Evolutionary conservation across 1,140 invertebrate genomes (phyloP), one percentile per base, ranked within the genome.

Genomic region (Lasioglossum baleicum): DNA sequence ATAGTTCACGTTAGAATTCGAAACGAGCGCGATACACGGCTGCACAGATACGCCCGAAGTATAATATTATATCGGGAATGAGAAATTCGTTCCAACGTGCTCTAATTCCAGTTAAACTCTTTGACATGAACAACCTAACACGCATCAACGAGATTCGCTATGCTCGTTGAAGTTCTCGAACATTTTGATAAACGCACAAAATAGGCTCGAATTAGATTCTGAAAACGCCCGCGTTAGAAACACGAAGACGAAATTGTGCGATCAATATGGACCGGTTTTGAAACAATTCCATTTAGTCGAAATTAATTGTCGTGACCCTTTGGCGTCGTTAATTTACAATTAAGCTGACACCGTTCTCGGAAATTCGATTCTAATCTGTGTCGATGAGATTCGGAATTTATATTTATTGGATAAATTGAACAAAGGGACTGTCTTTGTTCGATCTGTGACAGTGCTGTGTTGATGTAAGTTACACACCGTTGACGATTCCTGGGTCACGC

Each of bases 401-500:
- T 5, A 51, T 15, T 51, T 51, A n/a, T 56, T 5, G 53, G 15
- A n/a, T 35, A 63, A 22, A 66, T 44, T 44, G 40, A 66, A 20
- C 20, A 66, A 44, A 42, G 22, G 35, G 35, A n/a, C 15, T 35
- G 4, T 11, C 15, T 35, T 31, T 26, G 11, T 31, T 0, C 31
- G 53, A 44, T 69, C 51, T 26, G 13, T 40, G 4, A 40, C 2
- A 13, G 40, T 56, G 26, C 67, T 35, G 1, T 26, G 35, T 40
- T 66, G 70, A 69, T 69, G 76, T 61, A 61, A 20, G 61, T 81
- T 71, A 48, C 42, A 31, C 15, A 31, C 15, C 20, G 51, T 22
- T n/a, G 53, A 48, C 40, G 44, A 51, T 66, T 20, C n/a, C 44
- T n/a, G 60, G 81, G 73, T 87, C 65, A 60, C 48, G 53, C 53